Evolutionary conservation across 1,140 invertebrate species (phyloP), one percentile per base, ranked within the genome.

Genomic region (Drosophila nebulosa): DNA sequence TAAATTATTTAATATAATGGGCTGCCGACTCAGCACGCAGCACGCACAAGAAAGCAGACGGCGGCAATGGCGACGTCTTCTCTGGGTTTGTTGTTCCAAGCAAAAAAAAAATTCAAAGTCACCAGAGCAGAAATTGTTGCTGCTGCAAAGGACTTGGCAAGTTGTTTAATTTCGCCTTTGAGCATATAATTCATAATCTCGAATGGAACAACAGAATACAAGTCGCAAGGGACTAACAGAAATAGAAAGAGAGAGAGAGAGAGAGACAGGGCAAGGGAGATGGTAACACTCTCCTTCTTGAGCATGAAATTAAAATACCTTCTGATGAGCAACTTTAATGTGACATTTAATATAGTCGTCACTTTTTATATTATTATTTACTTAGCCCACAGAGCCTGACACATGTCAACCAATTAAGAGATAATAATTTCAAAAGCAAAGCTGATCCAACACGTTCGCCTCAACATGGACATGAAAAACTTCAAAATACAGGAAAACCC

Each of bases 361-460:
- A 21, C 22, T 60, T 59, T 21, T 30, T 35, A 32, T 46, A 60
- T 57, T 46, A 60, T 57, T 42, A 62, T 36, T 30, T 55, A 10
- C 27, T 55, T 32, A 55, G 58, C 35, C n/a, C n/a, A n/a, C n/a
- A n/a, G n/a, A n/a, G n/a, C n/a, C n/a, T 57, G 67, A 74, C 75
- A 78, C 72, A 78, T 78, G 75, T 74, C 72, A 70, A 50, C 71
- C 75, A 78, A 78, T 78, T 78, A 78, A 74, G 74, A 64, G 71
- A 78, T 78, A 74, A 74, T 78, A 71, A 70, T 71, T 77, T 27
- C 36, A 42, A 36, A 58, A 26, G 36, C 52, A 53, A 24, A 51
- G 32, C 50, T 26, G 26, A 51, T 27, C 42, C 46, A 12, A 62
- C 60, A 62, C 46, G 60, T 42, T 32, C 26, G 52, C 52, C 14